Evolutionary conservation across 2,888 invertebrate species (phyloP).

Genomic region (Caenorhabditis parvicauda): DNA sequence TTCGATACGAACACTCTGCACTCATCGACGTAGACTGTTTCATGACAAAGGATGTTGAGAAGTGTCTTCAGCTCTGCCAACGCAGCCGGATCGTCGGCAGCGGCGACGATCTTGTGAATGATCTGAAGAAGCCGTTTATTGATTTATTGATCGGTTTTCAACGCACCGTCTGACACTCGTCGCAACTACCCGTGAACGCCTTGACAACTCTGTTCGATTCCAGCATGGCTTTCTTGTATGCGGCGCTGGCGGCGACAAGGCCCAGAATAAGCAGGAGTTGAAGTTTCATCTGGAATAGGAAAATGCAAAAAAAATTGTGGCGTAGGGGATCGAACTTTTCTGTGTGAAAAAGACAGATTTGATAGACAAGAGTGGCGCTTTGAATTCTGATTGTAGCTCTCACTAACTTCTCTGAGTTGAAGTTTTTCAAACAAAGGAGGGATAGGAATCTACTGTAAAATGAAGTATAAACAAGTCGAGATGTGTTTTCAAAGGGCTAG

Average conservation of each 20-base stretch:
- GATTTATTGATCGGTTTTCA: background rate
- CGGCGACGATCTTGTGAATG: conserved; percentile 46
- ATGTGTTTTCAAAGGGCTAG: no score
- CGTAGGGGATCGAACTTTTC: no score
- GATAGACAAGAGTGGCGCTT: no score
- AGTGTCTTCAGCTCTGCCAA: conserved; percentile 50
- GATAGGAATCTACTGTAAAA: no score
- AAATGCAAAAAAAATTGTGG: no score
- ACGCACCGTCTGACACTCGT: conserved; percentile 36
- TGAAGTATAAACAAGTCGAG: no score
- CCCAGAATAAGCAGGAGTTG: conserved; percentile 2
- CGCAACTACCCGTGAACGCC: conserved; percentile 29
- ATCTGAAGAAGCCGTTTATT: conserved; percentile 15
- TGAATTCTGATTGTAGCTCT: no score
- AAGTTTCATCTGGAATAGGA: conserved; percentile 9
- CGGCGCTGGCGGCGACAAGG: conserved; percentile 9
- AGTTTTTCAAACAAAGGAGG: no score
- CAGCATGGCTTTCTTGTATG: conserved; percentile 29
- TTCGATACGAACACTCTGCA: conserved; percentile 53
- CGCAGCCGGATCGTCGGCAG: conserved; percentile 50
- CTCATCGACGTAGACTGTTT: conserved; percentile 51
- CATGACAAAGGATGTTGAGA: conserved; percentile 40
- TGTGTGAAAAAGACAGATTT: no score
- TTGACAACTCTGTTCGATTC: conserved; percentile 36
- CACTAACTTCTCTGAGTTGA: no score